A percentile compares a stretch with the other conserved stretches of the same genome.
These are phyloP conservation scores for Bettongia penicillata DNA, from an alignment of 2,113 vertebrate genomes.

Conservation along the genomic window DNA sequence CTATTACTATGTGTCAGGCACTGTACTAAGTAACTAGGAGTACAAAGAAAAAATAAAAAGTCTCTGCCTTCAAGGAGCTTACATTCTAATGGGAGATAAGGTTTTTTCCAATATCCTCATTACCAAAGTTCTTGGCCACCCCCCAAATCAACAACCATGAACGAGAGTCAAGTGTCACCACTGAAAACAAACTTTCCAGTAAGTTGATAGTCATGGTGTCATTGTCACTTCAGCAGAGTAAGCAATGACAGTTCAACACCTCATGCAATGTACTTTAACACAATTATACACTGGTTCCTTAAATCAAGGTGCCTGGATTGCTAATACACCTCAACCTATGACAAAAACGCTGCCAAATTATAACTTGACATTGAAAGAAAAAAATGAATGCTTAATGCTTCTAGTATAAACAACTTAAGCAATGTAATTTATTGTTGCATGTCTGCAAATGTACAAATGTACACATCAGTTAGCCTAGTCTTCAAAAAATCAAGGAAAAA, in stretches of 20 bases:
- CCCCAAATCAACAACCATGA: background rate
- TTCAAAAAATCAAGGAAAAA: background rate
- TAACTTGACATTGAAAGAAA: background rate
- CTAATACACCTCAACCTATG: background rate
- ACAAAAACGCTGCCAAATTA: background rate
- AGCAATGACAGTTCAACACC: background rate
- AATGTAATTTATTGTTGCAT: background rate
- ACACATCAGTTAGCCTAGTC: background rate
- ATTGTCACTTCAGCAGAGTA: background rate
- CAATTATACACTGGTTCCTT: background rate
- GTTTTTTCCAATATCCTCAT: background rate
- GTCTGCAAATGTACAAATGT: background rate
- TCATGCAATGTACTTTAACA: background rate
- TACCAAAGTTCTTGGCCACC: background rate
- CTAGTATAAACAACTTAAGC: background rate
- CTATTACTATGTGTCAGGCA: background rate
- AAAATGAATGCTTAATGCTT: background rate
- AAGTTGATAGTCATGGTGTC: background rate
- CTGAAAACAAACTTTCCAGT: background rate
- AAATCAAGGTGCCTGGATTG: background rate
- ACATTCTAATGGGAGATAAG: background rate
- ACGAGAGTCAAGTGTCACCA: background rate
- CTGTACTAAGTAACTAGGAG: too few species aligned
- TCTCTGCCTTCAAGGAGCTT: too few species aligned
- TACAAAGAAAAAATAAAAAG: too few species aligned